Evolutionary conservation across 2,113 vertebrate genomes (phyloP), one percentile per base, ranked within the genome.

Genomic region (Myocastor coypus): DNA sequence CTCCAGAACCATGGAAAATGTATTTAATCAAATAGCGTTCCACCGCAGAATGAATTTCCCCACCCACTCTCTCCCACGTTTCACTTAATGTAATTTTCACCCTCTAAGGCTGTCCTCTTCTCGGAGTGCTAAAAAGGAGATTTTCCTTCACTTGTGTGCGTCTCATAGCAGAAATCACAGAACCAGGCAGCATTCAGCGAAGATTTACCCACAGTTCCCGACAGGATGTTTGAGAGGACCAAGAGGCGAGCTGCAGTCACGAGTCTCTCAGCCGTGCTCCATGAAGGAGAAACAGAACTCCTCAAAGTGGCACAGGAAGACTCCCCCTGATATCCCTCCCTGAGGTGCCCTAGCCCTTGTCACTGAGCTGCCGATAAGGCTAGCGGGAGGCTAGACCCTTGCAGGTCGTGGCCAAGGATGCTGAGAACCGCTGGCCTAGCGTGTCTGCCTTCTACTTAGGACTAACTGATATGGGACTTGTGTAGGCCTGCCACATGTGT

Each of bases 1-100:
- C 95, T 97, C 97, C 97, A 97, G 94, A 94, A 97, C 97, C 59
- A 73, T 98, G 95, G 89, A 91, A 98, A 98, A 95, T 84, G 97
- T 95, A 98, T 98, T 98, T 98, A 98, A 98, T 98, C 96, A 98
- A 98, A 98, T 97, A 98, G 92, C 87, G 77, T 89, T 98, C 92
- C 94, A 97, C 88, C 95, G 96, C 95, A 97, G 92, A 97, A 98
- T 94, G 87, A 97, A 97, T 98, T 95, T 96, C 96, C 89, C 96
- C 68, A 97, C 97, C 96, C 94, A 94, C 77, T 97, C 63, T 96
- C 37, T 61, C 94, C 96, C 94, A 57, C 86, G 98, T 83, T 90
- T 96, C 81, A 94, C 68, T 50, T 96, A 97, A 97, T 94, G 82
- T 81, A 96, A 96, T 96, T 96, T 89, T 85, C 87, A 91, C 69